These are phyloP conservation scores for Acleris laterana DNA, from an alignment of 2,888 invertebrate genomes.

Conservation along the genomic window DNA sequence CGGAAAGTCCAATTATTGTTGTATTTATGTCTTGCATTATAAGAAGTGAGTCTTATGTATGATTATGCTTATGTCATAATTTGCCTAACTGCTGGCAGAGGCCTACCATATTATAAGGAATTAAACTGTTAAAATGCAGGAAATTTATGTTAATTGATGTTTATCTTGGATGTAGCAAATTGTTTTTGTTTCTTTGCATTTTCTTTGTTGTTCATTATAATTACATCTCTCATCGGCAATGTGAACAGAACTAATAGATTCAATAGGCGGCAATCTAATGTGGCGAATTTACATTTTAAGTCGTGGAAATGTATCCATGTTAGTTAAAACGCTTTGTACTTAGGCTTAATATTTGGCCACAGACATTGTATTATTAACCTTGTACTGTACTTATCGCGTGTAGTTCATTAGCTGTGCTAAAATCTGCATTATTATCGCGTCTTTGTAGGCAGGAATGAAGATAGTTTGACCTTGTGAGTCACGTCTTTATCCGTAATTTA, in stretches of 20 bases:
- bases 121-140: not conserved
- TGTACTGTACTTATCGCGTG: constrained; percentile 1
- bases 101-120: constrained; percentile 1
- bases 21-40: constrained; percentile 16
- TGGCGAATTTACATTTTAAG: constrained; percentile 4
- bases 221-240: constrained; percentile 3
- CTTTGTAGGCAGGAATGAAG: constrained; percentile 4
- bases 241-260: constrained; percentile 5
- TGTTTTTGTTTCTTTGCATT: too few species aligned
- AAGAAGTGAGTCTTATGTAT: constrained; percentile 1
- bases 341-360: constrained; percentile 9
- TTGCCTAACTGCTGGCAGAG: constrained; percentile 20
- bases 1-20: constrained; percentile 19
- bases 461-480: constrained; percentile 1
- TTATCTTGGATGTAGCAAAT: not conserved
- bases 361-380: constrained; percentile 13
- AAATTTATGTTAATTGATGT: not conserved
- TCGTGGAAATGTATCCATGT: not conserved
- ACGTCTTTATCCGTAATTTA: constrained; percentile 1
- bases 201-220: not conserved
- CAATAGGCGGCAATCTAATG: not conserved
- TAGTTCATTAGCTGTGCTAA: constrained; percentile 16
- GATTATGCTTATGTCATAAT: constrained; percentile 3
- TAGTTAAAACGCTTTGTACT: constrained; percentile 11
- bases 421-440: constrained; percentile 12